Evolutionary conservation across 2,888 invertebrate species (phyloP), one percentile per base, ranked within the genome.

Genomic region (Drosophila testacea): DNA sequence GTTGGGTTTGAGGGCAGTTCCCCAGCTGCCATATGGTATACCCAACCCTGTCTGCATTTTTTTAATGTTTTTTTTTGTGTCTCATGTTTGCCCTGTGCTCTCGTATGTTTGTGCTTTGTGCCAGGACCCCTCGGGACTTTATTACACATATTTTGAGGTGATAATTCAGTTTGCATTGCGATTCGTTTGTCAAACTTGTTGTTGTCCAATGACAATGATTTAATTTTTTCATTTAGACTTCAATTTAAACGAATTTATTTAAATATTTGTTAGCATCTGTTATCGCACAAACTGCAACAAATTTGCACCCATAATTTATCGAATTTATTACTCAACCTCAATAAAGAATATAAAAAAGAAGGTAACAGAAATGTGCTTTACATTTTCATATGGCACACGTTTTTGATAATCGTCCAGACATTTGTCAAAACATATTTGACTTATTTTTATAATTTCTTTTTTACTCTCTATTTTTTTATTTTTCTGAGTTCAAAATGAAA

Each of bases 91-190:
- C 50, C 44, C 13, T 46, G 55, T 59, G 46, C 57, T 22, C 16
- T 48, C 32, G 22, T 42, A 39, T 51, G 36, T 44, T 46, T 50
- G 64, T 71, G 70, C 69, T 61, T 67, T 83, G 64, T 85, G 81
- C 78, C 71, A 63, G 57, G 44, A 59, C 55, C 89, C 78, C 81
- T 41, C 70, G 78, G 83, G 81, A 85, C 78, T 85, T 89, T 85
- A 88, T 88, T 89, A 89, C 81, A 89, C 88, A 89, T 83, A 89
- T 85, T 57, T 85, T 89, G 83, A 85, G 85, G 85, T 85, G 85
- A 89, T 85, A 85, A 85, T 88, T 76, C 83, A 79, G 85, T 87
- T 81, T 69, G 71, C 67, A 68, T 61, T 57, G 56, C 56, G 36
- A 46, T 56, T 51, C 73, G 69, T 69, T 77, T 68, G 73, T 67